Conservation (phyloP, 2,888 invertebrate genomes). For the Pecten maximus region DNA sequence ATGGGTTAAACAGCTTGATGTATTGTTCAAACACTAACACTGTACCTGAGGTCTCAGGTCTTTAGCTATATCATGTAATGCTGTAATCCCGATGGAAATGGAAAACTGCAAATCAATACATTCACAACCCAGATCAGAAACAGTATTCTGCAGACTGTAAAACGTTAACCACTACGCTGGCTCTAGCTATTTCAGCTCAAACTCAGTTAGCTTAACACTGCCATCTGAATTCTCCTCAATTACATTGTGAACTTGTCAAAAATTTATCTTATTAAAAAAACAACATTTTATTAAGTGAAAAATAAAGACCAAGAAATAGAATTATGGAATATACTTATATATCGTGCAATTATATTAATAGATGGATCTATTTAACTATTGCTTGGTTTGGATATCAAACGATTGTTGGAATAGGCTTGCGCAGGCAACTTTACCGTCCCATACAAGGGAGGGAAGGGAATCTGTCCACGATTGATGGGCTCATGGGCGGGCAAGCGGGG, state of each 20-base stretch:
- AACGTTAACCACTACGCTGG: background rate
- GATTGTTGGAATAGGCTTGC: background rate
- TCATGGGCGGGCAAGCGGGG: background rate
- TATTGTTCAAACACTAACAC: background rate
- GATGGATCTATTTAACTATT: background rate
- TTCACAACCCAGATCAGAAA: constrained; percentile 7
- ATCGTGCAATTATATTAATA: background rate
- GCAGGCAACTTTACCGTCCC: background rate
- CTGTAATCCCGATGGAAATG: constrained; percentile 15
- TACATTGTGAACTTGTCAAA: background rate
- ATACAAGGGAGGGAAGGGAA: background rate
- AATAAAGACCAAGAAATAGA: background rate
- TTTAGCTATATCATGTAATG: constrained; percentile 15
- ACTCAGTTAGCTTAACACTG: background rate
- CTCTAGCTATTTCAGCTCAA: background rate
- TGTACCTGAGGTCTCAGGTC: constrained; percentile 15
- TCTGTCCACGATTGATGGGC: background rate
- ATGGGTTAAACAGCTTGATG: background rate
- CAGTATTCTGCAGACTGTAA: constrained; percentile 7
- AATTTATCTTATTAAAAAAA: background rate
- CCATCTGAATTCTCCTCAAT: background rate
- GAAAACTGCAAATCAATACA: constrained; percentile 15
- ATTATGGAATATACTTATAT: background rate
- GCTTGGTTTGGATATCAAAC: background rate
- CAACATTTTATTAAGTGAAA: background rate